A percentile compares a stretch with the other conserved stretches of the same genome.
phyloP scores from a whole-genome alignment of 2,888 invertebrate species.

The Sicus ferrugineus region DNA sequence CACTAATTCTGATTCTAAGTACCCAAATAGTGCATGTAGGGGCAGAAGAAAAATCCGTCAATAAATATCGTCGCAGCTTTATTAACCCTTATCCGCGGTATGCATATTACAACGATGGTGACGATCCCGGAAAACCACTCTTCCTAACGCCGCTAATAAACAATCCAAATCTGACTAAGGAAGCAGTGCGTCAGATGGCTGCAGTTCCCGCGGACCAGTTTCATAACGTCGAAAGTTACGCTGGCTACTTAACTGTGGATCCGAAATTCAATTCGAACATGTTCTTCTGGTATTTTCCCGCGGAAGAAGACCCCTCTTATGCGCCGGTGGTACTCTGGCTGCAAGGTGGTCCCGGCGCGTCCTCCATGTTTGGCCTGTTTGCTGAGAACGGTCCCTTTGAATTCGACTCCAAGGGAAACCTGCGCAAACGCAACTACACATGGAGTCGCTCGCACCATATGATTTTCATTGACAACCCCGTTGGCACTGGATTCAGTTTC shows the following conservation, averaged over 20 bases:
- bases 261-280: slow-evolving; percentile 79
- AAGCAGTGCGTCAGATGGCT: slow-evolving; percentile 62
- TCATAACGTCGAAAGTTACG: slow-evolving; percentile 66
- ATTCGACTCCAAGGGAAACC: slow-evolving; percentile 64
- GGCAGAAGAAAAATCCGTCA: no score
- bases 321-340: slow-evolving; percentile 84
- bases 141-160: slow-evolving; percentile 58
- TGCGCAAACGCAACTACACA: slow-evolving; percentile 72
- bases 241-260: slow-evolving; percentile 83
- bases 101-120: slow-evolving; percentile 51
- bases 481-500: slow-evolving; percentile 91
- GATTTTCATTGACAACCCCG: slow-evolving; percentile 92
- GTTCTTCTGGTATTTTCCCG: slow-evolving; percentile 93
- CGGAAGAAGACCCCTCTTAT: slow-evolving; percentile 66
- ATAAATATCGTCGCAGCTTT: slow-evolving; percentile 52
- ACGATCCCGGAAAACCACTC: slow-evolving; percentile 65
- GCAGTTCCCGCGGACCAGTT: slow-evolving; percentile 56
- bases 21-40: no score
- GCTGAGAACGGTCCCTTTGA: slow-evolving; percentile 83
- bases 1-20: no score
- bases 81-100: slow-evolving; percentile 63
- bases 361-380: slow-evolving; percentile 82
- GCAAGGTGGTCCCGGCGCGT: slow-evolving; percentile 85
- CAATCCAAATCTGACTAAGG: slow-evolving; percentile 59
- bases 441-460: slow-evolving; percentile 83